Conservation (phyloP, 2,113 vertebrate genomes). For the Caracal caracal region DNA sequence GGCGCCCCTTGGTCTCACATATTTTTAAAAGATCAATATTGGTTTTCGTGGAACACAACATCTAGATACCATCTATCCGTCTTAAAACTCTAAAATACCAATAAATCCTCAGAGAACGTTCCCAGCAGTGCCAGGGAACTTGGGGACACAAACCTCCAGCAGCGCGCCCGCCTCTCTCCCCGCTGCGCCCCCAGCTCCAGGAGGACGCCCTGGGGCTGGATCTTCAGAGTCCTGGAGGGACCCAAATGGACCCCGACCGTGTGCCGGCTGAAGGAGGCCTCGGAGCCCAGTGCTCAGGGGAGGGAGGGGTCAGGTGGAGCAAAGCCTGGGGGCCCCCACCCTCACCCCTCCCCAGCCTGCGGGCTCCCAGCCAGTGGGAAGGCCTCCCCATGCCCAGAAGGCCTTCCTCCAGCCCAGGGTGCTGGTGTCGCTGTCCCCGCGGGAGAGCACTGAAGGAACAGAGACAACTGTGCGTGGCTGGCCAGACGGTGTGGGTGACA, state of each 20-base stretch:
- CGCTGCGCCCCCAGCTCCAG: background rate
- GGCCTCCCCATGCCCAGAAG: background rate
- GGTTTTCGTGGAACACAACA: background rate
- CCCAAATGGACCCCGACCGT: accelerated
- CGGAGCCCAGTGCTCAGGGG: too few relatives aligned
- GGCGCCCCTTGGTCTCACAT: background rate
- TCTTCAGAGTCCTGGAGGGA: background rate
- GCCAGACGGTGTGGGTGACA: accelerated
- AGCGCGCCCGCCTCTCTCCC: background rate
- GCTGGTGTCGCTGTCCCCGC: accelerated
- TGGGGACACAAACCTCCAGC: background rate
- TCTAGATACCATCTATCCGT: background rate
- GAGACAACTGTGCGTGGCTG: accelerated
- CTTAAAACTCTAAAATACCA: constrained; percentile 12
- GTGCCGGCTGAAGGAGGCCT: accelerated
- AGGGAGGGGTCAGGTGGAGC: background rate
- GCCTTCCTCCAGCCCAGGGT: background rate
- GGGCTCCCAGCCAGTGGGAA: background rate
- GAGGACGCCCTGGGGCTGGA: background rate
- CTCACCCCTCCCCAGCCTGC: background rate
- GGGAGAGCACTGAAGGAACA: accelerated
- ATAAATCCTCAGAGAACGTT: background rate
- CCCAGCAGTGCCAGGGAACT: background rate
- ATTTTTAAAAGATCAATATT: constrained; percentile 13
- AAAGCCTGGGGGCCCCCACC: background rate